Percentiles rank a stretch among this genome's conserved stretches.
phyloP scores from a whole-genome alignment of 1,140 invertebrate species.

The Latrodectus geometricus region DNA sequence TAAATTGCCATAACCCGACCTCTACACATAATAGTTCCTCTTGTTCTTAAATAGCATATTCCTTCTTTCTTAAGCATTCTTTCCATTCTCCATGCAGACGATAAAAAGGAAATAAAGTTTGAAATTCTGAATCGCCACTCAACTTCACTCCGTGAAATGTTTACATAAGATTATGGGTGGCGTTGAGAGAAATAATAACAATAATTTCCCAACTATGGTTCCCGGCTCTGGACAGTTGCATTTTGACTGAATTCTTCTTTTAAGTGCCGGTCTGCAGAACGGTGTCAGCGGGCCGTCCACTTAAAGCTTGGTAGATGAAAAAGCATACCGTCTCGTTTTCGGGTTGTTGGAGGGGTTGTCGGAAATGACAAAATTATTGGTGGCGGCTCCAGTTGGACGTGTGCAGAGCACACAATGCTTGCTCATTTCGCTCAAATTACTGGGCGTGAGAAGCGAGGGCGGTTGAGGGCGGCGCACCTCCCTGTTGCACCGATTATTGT shows the following conservation, averaged over 20 bases:
- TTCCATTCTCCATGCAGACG: neutral
- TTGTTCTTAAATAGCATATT: neutral
- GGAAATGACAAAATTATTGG: constrained; percentile 28
- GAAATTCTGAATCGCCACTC: neutral
- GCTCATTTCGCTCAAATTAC: constrained; percentile 29
- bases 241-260: neutral
- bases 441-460: constrained; percentile 18
- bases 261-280: neutral
- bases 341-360: constrained; percentile 1
- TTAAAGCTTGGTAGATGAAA: neutral
- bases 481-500: neutral
- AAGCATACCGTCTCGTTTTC: constrained; percentile 8
- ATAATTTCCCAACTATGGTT: constrained; percentile 29
- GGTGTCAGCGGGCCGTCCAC: constrained; percentile 24
- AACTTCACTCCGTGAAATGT: constrained; percentile 17
- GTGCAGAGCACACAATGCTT: neutral
- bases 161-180: constrained; percentile 29
- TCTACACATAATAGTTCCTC: neutral
- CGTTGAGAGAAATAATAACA: constrained; percentile 31
- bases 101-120: constrained; percentile 1
- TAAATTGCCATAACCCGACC: neutral
- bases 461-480: constrained; percentile 12
- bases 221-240: neutral
- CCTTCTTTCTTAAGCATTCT: neutral
- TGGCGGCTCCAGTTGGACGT: constrained; percentile 9